Base-by-base conservation (phyloP, 2,797 vertebrate genomes). In the Acrocephalus scirpaceus region DNA sequence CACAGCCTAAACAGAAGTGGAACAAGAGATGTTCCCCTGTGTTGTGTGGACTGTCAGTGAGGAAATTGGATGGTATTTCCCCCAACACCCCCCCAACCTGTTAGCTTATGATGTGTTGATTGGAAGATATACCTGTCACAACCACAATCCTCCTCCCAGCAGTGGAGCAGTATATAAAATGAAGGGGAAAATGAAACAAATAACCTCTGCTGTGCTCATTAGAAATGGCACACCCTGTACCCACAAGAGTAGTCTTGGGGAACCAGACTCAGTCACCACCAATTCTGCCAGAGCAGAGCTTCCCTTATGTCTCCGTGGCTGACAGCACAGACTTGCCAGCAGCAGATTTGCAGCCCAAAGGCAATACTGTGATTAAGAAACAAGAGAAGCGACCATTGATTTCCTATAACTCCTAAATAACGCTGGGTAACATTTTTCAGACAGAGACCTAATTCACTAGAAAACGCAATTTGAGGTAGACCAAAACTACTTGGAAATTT, bases 1-100 rank as follows among this genome's bases (percentile, higher is more conserved):
- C 32, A 36, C 56, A 76, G 17, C 40, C 36, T 29, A 48, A 78
- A 75, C 20, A 66, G 74, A 71, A 54, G 47, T 23, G 56, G 44
- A 80, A 78, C 20, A 51, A 62, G 30, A 70, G 32, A 54, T 17
- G 72, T 48, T 38, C 38, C 38, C 38, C 48, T 42, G 21, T 4
- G 29, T 58, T 34, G 56, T 32, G 36, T 50, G 64, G 66, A 42
- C 71, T 70, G 8, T 19, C 25, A 8, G 48, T 11, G 23, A 87
- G 34, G n/a, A 75, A 66, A 34, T 6, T 1, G 5, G 40, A 70
- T 60, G 25, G 16, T 38, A 75, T 34, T 86, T 66, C 45, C 29
- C 16, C 11, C 0, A 5, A 7, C 15, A 32, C 3, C 2, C 2
- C 15, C 11, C 15, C 0, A 0, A 22, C 23, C 58, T 32, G 8